Evolutionary conservation across 1,140 invertebrate genomes (phyloP).

Genomic region (Mizuhopecten yessoensis): DNA sequence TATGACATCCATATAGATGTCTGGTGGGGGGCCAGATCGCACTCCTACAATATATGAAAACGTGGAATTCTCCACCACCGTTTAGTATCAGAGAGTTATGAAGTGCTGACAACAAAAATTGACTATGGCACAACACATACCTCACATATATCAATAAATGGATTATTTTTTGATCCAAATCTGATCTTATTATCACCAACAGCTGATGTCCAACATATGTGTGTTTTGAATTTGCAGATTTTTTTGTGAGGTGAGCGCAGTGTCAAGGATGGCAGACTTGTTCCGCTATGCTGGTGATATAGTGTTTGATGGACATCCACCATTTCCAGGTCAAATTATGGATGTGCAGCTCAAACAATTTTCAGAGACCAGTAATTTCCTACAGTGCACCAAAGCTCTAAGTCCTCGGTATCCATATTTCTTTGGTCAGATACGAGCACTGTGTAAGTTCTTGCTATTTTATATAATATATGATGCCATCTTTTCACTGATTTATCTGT

Average conservation of each 20-base stretch:
- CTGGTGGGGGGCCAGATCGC: too few relatives aligned
- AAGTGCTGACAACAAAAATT: too few relatives aligned
- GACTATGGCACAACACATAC: too few relatives aligned
- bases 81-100: too few relatives aligned
- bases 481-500: neutral
- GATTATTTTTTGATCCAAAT: too few relatives aligned
- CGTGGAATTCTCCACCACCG: too few relatives aligned
- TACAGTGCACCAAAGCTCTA: constrained; percentile 79
- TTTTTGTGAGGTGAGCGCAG: neutral
- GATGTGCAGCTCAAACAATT: constrained; percentile 78
- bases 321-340: constrained; percentile 75
- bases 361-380: constrained; percentile 80
- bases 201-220: too few relatives aligned
- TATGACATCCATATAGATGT: too few relatives aligned
- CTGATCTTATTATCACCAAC: too few relatives aligned
- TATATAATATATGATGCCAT: neutral
- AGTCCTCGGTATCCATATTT: constrained; percentile 80
- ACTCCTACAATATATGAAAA: too few relatives aligned
- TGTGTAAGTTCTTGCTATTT: constrained; percentile 73
- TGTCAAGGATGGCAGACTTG: constrained; percentile 53
- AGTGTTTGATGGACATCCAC: constrained; percentile 75
- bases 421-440: constrained; percentile 77
- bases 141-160: too few relatives aligned
- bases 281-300: constrained; percentile 81
- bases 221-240: neutral